Conservation (phyloP, 2,888 invertebrate species). For the Cephus spinipes region DNA sequence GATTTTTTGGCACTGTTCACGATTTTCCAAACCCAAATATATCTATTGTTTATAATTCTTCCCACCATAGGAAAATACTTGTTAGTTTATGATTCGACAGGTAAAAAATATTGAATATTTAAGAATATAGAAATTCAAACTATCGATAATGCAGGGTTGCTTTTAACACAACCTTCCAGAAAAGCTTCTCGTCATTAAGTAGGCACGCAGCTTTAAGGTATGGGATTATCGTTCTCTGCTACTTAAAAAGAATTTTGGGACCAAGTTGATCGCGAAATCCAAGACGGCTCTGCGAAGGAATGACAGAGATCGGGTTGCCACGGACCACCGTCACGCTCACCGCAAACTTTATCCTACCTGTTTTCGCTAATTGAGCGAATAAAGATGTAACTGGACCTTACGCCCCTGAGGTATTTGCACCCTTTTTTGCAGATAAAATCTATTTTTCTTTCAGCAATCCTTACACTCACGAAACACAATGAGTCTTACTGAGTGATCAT, state of each 20-base stretch:
- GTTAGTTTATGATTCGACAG: neutral
- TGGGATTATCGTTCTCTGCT: constrained; percentile 55
- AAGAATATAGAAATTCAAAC: neutral
- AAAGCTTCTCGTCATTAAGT: neutral
- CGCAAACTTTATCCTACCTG: constrained; percentile 64
- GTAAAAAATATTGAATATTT: neutral
- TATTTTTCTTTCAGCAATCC: constrained; percentile 43
- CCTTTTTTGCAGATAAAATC: constrained; percentile 57
- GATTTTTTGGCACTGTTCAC: no score
- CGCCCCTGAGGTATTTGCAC: constrained; percentile 63
- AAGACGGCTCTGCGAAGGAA: constrained; percentile 55
- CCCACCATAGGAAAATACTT: neutral
- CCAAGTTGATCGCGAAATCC: constrained; percentile 57
- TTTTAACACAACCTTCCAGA: neutral
- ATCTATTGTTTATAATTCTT: neutral
- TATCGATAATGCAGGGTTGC: neutral
- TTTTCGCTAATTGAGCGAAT: constrained; percentile 67
- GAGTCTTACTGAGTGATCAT: neutral
- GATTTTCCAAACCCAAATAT: neutral
- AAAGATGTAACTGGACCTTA: constrained; percentile 66
- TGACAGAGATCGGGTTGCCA: constrained; percentile 64
- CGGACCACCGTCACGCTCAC: constrained; percentile 62
- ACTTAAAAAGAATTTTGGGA: constrained; percentile 56
- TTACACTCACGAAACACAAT: constrained; percentile 2
- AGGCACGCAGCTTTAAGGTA: constrained; percentile 42